Percentiles rank a stretch among this genome's conserved stretches.
Evolutionary conservation across 1,140 invertebrate genomes (phyloP).

Genomic region (Aphidius ervi): DNA sequence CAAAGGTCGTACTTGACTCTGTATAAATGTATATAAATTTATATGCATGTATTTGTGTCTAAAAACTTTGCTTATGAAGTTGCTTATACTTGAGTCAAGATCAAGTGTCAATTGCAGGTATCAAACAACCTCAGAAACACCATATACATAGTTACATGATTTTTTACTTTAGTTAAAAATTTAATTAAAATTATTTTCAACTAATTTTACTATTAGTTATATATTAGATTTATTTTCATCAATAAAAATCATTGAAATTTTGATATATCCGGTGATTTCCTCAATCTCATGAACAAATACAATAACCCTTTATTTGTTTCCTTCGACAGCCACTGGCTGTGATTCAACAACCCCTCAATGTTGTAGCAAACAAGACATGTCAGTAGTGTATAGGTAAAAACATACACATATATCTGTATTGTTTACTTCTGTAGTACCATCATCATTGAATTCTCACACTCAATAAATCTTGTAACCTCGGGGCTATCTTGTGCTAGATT

Average conservation of each 20-base stretch:
- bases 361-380: slow-evolving; percentile 39
- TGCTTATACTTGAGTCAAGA: too few species aligned
- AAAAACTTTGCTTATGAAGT: too few species aligned
- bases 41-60: too few species aligned
- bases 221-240: slow-evolving; percentile 3
- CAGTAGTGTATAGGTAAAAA: not conserved
- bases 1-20: too few species aligned
- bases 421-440: slow-evolving; percentile 5
- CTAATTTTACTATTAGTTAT: not conserved
- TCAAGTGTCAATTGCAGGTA: too few species aligned
- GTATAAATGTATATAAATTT: too few species aligned
- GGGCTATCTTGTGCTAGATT: too few species aligned
- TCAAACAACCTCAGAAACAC: too few species aligned
- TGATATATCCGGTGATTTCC: slow-evolving; percentile 12
- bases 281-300: slow-evolving; percentile 44
- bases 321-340: slow-evolving; percentile 36
- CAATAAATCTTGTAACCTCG: too few species aligned
- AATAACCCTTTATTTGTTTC: slow-evolving; percentile 56
- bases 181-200: not conserved
- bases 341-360: slow-evolving; percentile 49
- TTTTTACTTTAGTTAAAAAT: not conserved
- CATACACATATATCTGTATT: slow-evolving; percentile 8
- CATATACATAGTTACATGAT: too few species aligned
- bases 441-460: not conserved
- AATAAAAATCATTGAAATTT: not conserved